A percentile compares a stretch with the other conserved stretches of the same genome.
Evolutionary conservation across 1,140 invertebrate species (phyloP).

Genomic region (Scylla paramamosain): DNA sequence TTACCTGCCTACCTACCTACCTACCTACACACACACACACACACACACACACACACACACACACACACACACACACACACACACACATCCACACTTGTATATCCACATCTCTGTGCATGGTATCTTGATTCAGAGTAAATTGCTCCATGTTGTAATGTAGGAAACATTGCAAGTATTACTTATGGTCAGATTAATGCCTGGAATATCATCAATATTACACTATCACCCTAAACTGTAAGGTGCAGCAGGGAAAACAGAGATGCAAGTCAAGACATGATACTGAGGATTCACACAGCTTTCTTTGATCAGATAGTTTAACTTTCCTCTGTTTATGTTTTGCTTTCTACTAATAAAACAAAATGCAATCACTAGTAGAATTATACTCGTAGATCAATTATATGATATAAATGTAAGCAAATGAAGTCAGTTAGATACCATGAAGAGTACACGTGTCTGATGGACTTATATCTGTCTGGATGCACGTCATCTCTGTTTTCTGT

Average conservation of each 20-base stretch:
- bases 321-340: no score
- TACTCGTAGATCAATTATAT: no score
- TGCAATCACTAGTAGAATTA: no score
- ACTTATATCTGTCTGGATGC: no score
- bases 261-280: background rate
- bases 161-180: background rate
- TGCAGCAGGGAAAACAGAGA: background rate
- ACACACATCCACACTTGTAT: background rate
- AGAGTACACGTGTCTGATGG: no score
- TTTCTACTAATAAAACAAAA: no score
- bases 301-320: no score
- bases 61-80: background rate
- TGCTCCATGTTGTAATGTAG: background rate
- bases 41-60: slow-evolving; percentile 46
- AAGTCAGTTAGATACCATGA: no score
- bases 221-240: background rate
- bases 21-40: slow-evolving; percentile 26
- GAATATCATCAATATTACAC: background rate
- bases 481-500: no score
- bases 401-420: no score
- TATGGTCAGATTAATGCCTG: background rate
- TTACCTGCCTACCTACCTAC: background rate
- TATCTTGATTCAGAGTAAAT: slow-evolving; percentile 19
- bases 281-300: no score
- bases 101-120: slow-evolving; percentile 3